Base-by-base conservation (phyloP, 1,140 invertebrate species). In the Anagrus nilaparvatae region DNA sequence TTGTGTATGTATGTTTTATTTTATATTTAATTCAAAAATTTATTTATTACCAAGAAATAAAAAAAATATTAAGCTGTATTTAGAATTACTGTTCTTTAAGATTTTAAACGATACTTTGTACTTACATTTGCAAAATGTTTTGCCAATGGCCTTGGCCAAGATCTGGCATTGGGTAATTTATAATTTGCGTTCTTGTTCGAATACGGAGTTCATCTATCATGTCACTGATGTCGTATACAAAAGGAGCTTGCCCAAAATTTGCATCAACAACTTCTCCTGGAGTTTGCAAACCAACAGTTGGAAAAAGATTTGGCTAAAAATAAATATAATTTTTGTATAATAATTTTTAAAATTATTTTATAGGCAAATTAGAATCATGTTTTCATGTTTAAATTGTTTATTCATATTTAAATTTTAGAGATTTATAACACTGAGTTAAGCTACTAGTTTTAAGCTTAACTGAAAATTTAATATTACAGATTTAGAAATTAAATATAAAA, bases 181-280 rank as follows among this genome's bases (percentile, higher is more conserved):
- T 81, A 56, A 96, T 92, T 50, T 85, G 82, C 51, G 78, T 67
- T 54, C 81, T 76, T 24, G 87, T 91, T 55, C 83, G 75, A 38
- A 81, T 78, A 49, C 84, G 74, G 58, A 94, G 76, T 67, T 96
- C 91, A 59, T 84, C 78, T 73, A 97, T 87, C 82, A 97, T 95
- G 56, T 95, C 90, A 61, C 94, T 85, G 53, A 99, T 95, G 71
- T 99, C 91, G 71, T 95, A 99, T 46, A 93, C 79, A 73, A 99
- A 99, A 8, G 93, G 93, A 52, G 82, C 76, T 62, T 98, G 92
- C 1, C 97, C 97, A 67, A 99, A 99, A 74, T 99, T 99, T 3
- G 94, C 93, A 67, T 98, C 93, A 9, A 98, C 90, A 21, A 97
- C 85, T 72, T 98, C 95, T 30, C 93, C 94, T 1, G 94, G 91